phyloP scores from a whole-genome alignment of 2,888 invertebrate genomes.

The Ophraella communa region DNA sequence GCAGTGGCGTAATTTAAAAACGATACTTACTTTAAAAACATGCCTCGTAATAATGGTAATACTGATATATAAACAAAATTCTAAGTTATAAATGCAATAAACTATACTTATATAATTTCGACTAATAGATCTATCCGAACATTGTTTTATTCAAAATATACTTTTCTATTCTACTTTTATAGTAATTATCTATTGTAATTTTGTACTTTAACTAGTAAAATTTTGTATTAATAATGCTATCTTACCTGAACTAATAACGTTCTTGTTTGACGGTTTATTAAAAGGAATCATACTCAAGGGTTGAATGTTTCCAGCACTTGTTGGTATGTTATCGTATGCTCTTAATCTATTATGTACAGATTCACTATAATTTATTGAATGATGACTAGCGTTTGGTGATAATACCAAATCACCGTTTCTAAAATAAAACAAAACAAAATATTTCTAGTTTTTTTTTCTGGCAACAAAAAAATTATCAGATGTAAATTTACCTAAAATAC shows the following conservation, averaged over 20 bases:
- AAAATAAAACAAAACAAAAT: background rate
- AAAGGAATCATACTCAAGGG: conserved; percentile 54
- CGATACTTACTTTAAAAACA: too few relatives aligned
- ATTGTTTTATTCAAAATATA: too few relatives aligned
- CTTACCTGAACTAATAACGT: conserved; percentile 41
- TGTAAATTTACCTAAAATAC: conserved; percentile 64
- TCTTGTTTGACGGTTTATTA: conserved; percentile 50
- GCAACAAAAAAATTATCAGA: background rate
- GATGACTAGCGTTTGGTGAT: conserved; percentile 74
- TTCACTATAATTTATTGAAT: conserved; percentile 79
- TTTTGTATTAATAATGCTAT: background rate
- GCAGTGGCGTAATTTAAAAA: too few relatives aligned
- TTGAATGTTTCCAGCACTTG: conserved; percentile 50
- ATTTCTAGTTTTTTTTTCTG: background rate
- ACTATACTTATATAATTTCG: too few relatives aligned
- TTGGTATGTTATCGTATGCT: conserved; percentile 73
- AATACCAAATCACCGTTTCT: conserved; percentile 79
- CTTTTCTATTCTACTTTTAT: too few relatives aligned
- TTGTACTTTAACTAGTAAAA: too few relatives aligned
- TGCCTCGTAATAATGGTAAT: too few relatives aligned
- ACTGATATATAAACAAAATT: too few relatives aligned
- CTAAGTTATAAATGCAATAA: too few relatives aligned
- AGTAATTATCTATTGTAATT: too few relatives aligned
- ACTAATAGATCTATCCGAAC: too few relatives aligned
- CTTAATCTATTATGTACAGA: conserved; percentile 79